These are phyloP conservation scores for Dendropsophus ebraccatus DNA, from an alignment of 2,113 vertebrate genomes.

Conservation along the genomic window DNA sequence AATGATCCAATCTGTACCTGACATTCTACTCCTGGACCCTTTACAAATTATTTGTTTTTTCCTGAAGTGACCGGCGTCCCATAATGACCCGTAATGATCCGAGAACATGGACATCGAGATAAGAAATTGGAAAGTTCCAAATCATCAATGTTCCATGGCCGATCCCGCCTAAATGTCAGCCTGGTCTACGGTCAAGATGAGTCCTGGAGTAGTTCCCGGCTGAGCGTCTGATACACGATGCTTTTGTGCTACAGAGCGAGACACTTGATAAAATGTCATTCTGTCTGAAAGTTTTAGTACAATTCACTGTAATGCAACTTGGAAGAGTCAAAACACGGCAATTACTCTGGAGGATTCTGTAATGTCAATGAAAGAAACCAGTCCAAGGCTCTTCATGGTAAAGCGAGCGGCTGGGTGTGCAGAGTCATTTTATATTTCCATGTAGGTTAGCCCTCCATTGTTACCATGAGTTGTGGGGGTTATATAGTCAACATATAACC, in stretches of 20 bases:
- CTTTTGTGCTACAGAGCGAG: background rate
- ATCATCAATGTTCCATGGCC: background rate
- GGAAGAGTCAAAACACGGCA: background rate
- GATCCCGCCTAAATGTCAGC: background rate
- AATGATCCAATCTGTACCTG: too few relatives aligned
- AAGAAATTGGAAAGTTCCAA: background rate
- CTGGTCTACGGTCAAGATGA: background rate
- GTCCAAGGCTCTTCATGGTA: background rate
- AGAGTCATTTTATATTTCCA: too few relatives aligned
- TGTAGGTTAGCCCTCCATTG: too few relatives aligned
- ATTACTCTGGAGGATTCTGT: background rate
- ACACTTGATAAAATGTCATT: constrained; percentile 29
- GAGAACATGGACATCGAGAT: background rate
- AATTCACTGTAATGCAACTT: background rate
- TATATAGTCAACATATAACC: too few relatives aligned
- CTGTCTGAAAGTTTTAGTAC: constrained; percentile 18
- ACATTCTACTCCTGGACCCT: too few relatives aligned
- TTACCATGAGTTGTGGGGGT: too few relatives aligned
- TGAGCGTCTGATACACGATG: background rate
- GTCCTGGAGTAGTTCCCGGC: background rate
- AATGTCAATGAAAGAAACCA: background rate
- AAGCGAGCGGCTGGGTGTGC: background rate
- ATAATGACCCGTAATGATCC: background rate
- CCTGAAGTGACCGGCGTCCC: background rate
- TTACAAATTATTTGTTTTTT: background rate